Conservation (phyloP, 1,140 invertebrate species). For the Hetaerina americana region DNA sequence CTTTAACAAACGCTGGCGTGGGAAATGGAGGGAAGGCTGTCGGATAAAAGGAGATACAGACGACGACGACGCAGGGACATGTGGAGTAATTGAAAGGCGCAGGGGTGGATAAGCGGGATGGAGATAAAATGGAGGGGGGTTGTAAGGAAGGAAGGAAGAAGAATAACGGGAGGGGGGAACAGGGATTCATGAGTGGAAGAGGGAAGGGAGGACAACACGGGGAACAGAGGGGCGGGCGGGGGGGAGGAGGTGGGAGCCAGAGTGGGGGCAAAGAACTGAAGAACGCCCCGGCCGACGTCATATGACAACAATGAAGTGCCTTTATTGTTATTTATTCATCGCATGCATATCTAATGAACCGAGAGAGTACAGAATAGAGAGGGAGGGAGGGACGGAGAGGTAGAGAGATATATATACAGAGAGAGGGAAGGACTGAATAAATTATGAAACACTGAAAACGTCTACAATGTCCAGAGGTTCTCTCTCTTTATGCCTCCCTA, state of each 20-base stretch:
- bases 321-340: background rate
- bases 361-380: background rate
- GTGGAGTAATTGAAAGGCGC: too few species aligned
- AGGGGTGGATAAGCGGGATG: too few species aligned
- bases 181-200: background rate
- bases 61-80: too few species aligned
- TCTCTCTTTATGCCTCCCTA: background rate
- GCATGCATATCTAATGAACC: background rate
- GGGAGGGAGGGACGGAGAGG: too few species aligned
- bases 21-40: too few species aligned
- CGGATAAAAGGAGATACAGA: too few species aligned
- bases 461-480: background rate
- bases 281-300: too few species aligned
- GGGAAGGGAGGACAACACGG: background rate
- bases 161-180: background rate
- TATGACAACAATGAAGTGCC: background rate
- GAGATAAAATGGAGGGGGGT: background rate
- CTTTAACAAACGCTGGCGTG: too few species aligned
- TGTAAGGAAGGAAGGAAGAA: background rate
- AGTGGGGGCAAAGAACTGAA: background rate
- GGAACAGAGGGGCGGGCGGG: background rate
- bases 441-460: background rate
- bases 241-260: background rate
- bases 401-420: too few species aligned
- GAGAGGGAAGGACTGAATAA: too few species aligned